Evolutionary conservation across 35 echinoderm and acorn worm species (phyloP).

Genomic region (Heliocidaris tuberculata): DNA sequence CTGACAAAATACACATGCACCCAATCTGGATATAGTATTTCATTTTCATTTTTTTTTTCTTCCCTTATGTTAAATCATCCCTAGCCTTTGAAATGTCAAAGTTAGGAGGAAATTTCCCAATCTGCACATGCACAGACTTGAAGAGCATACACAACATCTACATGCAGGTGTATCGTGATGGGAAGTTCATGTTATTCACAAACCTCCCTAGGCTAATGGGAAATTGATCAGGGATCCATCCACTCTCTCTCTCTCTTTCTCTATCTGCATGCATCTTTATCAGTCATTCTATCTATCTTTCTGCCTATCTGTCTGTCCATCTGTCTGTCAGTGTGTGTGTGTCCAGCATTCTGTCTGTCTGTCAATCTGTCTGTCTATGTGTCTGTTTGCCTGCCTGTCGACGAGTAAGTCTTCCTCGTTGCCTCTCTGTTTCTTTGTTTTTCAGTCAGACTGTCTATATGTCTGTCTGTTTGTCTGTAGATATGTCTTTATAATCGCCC

Average conservation of each 20-base stretch:
- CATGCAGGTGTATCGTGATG: not conserved
- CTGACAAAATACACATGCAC: too few relatives aligned
- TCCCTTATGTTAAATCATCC: not conserved
- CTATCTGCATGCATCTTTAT: not conserved
- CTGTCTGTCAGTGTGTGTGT: too few relatives aligned
- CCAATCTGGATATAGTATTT: not conserved
- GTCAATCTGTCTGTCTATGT: not conserved
- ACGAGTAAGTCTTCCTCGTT: not conserved
- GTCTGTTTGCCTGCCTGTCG: too few relatives aligned
- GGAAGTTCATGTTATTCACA: not conserved
- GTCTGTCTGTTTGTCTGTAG: not conserved
- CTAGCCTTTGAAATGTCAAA: conserved; percentile 28
- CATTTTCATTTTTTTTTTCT: not conserved
- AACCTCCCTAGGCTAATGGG: not conserved
- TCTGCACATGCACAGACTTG: not conserved
- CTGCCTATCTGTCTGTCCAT: not conserved
- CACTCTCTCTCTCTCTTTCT: not conserved
- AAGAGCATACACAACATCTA: not conserved
- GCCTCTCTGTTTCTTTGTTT: too few relatives aligned
- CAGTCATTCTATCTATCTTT: not conserved
- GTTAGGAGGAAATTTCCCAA: conserved; percentile 15
- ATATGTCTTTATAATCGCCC: too few relatives aligned
- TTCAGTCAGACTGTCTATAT: too few relatives aligned
- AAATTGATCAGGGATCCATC: not conserved
- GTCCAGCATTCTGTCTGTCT: too few relatives aligned